Base-by-base conservation (phyloP, 2,113 vertebrate genomes). In the Bos javanicus region DNA sequence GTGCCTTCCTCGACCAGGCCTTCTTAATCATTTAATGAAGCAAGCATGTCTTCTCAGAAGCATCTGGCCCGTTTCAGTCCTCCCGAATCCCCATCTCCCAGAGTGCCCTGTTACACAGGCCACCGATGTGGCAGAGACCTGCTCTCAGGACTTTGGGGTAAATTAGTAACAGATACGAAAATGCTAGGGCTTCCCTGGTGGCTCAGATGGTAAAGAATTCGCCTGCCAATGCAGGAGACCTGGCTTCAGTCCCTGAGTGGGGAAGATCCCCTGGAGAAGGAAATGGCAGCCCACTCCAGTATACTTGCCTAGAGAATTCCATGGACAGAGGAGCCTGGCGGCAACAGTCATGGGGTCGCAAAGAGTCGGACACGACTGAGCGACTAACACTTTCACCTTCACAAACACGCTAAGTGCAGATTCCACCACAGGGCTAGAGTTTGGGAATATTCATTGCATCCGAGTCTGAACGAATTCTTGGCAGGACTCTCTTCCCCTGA, bases 401-500 rank as follows among this genome's bases (percentile, higher is more conserved):
- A 43, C 39, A 26, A 3, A 6, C 1, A 14, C 48, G 59, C 81
- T 5, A 3, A 3, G 36, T 1, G 21, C 7, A 2, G 46, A 13
- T 28, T 46, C 91, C n/a, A 8, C 25, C 17, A 0, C 52, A 1
- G 43, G 43, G 48, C 17, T 12, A 12, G n/a, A 16, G 43, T 21
- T 2, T 9, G 0, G 56, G 36, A 4, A 1, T 15, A 1, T 23
- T 15, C 15, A 0, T 13, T n/a, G 21, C 48, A 16, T 17, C 0
- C 0, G 8, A 57, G 11, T 60, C 59, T 14, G 14, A 59, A 26
- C 13, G 10, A 2, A 2, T 15, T 16, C 25, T 62, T 30, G 33
- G 1, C 60, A 19, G 33, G 33, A 4, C 16, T 21, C 43, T 19
- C 23, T 15, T 21, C 33, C 33, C 33, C 39, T 2, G 4, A 11